Evolutionary conservation across 2,113 vertebrate genomes (phyloP).

Genomic region (Rhinolophus sinicus): DNA sequence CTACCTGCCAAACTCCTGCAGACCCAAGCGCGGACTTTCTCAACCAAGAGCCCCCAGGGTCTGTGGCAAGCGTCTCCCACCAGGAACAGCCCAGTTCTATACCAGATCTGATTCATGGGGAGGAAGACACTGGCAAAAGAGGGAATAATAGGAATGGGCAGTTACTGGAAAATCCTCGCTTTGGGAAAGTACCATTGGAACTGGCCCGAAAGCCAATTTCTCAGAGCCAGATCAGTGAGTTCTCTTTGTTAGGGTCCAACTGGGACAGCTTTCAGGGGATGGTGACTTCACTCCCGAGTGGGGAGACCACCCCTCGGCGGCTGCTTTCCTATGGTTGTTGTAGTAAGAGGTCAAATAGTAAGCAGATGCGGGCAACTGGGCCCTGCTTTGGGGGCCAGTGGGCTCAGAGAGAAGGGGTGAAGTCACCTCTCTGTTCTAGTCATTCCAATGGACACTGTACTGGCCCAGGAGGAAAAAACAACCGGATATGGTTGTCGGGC

Average conservation of each 20-base stretch:
- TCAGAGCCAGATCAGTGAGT: conserved; percentile 92
- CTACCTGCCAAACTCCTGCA: conserved; percentile 67
- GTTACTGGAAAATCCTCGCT: conserved; percentile 73
- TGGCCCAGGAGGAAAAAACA: conserved; percentile 82
- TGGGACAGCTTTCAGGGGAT: conserved; percentile 96
- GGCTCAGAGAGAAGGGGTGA: conserved; percentile 83
- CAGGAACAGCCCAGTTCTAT: conserved; percentile 5
- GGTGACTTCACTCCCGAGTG: conserved; percentile 89
- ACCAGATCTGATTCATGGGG: not conserved
- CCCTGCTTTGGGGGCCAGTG: conserved; percentile 84
- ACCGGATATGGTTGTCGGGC: conserved; percentile 79
- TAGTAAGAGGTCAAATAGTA: conserved; percentile 88
- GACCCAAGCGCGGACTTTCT: conserved; percentile 47
- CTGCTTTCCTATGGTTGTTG: conserved; percentile 89
- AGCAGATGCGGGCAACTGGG: conserved; percentile 87
- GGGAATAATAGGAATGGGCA: conserved; percentile 50
- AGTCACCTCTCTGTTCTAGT: conserved; percentile 75
- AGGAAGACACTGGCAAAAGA: conserved; percentile 70
- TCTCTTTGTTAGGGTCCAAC: conserved; percentile 92
- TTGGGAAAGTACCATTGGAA: conserved; percentile 81
- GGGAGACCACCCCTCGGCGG: conserved; percentile 84
- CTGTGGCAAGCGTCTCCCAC: not conserved
- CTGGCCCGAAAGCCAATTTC: conserved; percentile 87
- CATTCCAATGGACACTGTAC: conserved; percentile 77
- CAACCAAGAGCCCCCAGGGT: conserved; percentile 57